Evolutionary conservation across 2,113 vertebrate genomes (phyloP).

Genomic region (Odobenus rosmarus): DNA sequence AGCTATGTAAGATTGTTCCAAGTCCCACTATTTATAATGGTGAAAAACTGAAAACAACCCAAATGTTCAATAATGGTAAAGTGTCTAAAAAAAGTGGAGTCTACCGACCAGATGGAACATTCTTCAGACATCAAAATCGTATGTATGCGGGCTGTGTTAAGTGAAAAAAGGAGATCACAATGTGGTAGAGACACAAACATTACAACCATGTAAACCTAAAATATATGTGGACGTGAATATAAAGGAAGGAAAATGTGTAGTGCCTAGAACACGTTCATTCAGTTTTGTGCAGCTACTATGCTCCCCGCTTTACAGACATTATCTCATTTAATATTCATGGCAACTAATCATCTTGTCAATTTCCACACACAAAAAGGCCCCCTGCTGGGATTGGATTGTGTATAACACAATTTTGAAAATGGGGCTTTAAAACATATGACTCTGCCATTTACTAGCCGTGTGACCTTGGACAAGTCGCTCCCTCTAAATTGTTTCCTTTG

Average conservation of each 20-base stretch:
- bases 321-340: background rate
- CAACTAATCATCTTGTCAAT: background rate
- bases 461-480: conserved; percentile 24
- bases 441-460: background rate
- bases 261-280: background rate
- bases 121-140: conserved; percentile 16
- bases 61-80: conserved; percentile 14
- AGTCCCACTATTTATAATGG: conserved; percentile 42
- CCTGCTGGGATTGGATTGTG: background rate
- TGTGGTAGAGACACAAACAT: background rate
- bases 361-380: background rate
- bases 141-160: background rate
- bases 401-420: conserved; percentile 31
- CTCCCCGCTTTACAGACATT: background rate
- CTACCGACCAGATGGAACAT: background rate
- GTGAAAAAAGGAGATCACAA: conserved; percentile 19
- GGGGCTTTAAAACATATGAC: background rate
- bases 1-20: background rate
- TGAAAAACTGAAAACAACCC: background rate
- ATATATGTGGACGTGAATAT: background rate
- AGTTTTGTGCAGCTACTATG: background rate
- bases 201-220: conserved; percentile 16
- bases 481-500: conserved; percentile 13
- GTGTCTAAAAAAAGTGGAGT: conserved; percentile 19
- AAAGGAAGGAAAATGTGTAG: conserved; percentile 30